Base-by-base conservation (phyloP, 2,888 invertebrate genomes). In the Epinotia brunnichana region DNA sequence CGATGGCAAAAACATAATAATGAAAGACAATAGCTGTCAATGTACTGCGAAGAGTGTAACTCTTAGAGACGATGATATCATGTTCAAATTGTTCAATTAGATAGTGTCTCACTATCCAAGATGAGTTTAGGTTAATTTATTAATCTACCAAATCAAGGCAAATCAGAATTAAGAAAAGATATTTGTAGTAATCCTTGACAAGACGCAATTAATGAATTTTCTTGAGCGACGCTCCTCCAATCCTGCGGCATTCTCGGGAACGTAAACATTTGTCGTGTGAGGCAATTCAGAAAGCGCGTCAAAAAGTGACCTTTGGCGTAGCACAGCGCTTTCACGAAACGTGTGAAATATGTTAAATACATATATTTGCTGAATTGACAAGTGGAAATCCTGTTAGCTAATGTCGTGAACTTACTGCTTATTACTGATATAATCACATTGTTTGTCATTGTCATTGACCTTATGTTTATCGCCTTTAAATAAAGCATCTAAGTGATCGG, bases 221-320 rank as follows among this genome's bases (percentile, higher is more conserved):
- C 39, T 44, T 59, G 15, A 61, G 60, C 53, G 69, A 66, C 57
- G 67, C 39, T 71, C 63, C 19, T 57, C 54, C 73, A 76, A 76
- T 75, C n/a, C n/a, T n/a, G n/a, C n/a, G n/a, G n/a, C n/a, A 54
- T 74, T 67, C 73, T 62, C 66, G 73, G 69, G 74, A 64, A 74
- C 60, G 74, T 73, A 75, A 76, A 76, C 69, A 73, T 75, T n/a
- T 66, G 48, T 69, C 61, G 74, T 68, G 67, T 70, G 73, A 70
- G 64, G 70, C 70, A 69, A 74, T 39, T 53, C 67, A 48, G n/a
- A 56, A 48, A 44, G 35, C 59, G 41, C 35, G 57, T 61, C 60
- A 44, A 53, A 44, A 60, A 13, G 39, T 19, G 51, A 69, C 62
- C 73, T 68, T 73, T 59, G 62, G 3, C 68, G 56, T 56, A 61